Conservation (phyloP, 2,797 vertebrate species). For the Poeciliopsis turneri region DNA sequence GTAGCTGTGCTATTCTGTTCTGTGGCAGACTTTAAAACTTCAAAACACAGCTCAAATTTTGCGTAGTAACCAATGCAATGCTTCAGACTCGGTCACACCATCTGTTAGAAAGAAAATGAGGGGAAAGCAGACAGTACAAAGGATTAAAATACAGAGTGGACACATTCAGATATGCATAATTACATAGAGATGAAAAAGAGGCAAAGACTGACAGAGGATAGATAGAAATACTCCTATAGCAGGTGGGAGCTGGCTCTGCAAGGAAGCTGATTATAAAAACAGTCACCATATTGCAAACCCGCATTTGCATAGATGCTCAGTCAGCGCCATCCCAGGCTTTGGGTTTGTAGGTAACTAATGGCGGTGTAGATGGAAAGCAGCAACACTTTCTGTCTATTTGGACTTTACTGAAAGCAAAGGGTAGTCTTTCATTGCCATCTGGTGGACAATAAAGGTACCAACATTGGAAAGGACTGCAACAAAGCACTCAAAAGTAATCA, state of each 20-base stretch:
- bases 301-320: constrained; percentile 74
- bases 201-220: constrained; percentile 38
- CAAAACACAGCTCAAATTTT: constrained; percentile 41
- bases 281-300: constrained; percentile 59
- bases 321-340: constrained; percentile 70
- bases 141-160: constrained; percentile 24
- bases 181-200: constrained; percentile 28
- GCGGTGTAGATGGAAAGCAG: constrained; percentile 52
- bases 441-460: constrained; percentile 43
- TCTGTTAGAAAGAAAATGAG: constrained; percentile 42
- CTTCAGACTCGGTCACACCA: constrained; percentile 35
- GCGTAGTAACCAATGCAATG: constrained; percentile 48
- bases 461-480: not conserved
- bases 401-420: constrained; percentile 4
- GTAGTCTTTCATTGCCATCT: constrained; percentile 57
- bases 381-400: constrained; percentile 41
- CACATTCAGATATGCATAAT: constrained; percentile 38
- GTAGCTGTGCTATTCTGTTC: constrained; percentile 17
- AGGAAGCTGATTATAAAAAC: constrained; percentile 53
- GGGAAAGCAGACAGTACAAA: constrained; percentile 24
- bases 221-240: constrained; percentile 43
- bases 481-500: not conserved
- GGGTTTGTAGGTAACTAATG: constrained; percentile 74
- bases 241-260: constrained; percentile 51
- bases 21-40: constrained; percentile 41